Base-by-base conservation (phyloP, 2,888 invertebrate genomes). In the Philhelius pedissequus region DNA sequence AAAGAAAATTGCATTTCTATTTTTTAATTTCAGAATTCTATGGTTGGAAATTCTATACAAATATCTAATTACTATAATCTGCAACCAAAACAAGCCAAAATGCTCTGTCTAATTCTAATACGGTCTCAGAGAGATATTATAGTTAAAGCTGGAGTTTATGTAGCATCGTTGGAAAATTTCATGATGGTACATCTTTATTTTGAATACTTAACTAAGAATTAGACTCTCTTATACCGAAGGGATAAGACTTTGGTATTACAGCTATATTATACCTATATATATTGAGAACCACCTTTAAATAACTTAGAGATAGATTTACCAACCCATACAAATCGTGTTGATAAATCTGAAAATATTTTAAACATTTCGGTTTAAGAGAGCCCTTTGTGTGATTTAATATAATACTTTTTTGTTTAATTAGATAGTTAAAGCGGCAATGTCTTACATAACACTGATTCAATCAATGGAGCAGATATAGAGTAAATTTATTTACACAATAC, bases 111-210 rank as follows among this genome's bases (percentile, higher is more conserved):
- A 45, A 74, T 90, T 8, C 87, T 90, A 81, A 66, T 87, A 32
- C 88, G 91, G 0, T 88, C 91, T 0, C 90, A 90, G 76, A 88
- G 87, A 27, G 87, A 87, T 66, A 87, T 88, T 27, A 86, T 89
- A n/a, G 90, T 90, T 11, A 88, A 87, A 56, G 89, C 89, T 0
- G 89, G 90, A 6, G 89, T 91, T 80, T 90, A 90, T 71, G 90
- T 89, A 81, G 90, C 90, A 35, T 90, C 90, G 0, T 77, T 90
- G 75, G 91, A 88, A 11, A 91, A 88, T 80, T 90, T 90, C 86
- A 82, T 91, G 86, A 87, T 87, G 80, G 90, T 82, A 54, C n/a
- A n/a, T n/a, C n/a, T 30, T n/a, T n/a, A n/a, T n/a, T n/a, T n/a
- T n/a, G n/a, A n/a, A n/a, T n/a, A n/a, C n/a, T n/a, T n/a, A n/a